Evolutionary conservation across 1,140 invertebrate genomes (phyloP).

Genomic region (Eubasilissa regina): DNA sequence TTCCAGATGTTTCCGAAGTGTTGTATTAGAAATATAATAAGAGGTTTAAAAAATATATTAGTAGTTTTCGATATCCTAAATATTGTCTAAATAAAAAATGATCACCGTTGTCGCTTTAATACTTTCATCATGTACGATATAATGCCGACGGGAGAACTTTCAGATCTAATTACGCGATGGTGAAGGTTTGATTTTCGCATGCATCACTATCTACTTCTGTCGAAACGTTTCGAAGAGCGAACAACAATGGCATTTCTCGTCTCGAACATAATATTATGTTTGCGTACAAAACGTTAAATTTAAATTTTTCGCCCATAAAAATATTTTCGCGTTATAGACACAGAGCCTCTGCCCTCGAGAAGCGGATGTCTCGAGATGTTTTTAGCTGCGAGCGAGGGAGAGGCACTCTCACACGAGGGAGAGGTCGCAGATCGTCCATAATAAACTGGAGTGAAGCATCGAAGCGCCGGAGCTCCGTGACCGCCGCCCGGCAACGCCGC

Average conservation of each 20-base stretch:
- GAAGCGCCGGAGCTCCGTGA: constrained; percentile 63
- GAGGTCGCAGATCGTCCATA: constrained; percentile 15
- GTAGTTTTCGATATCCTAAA: too few relatives aligned
- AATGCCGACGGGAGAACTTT: too few relatives aligned
- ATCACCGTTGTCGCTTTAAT: too few relatives aligned
- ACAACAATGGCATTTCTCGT: neutral
- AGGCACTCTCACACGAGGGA: constrained; percentile 55
- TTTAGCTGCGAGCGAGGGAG: constrained; percentile 67
- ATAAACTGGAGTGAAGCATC: constrained; percentile 33
- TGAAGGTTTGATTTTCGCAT: too few relatives aligned
- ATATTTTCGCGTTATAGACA: constrained; percentile 6
- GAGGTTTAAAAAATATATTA: too few relatives aligned
- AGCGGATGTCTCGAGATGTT: constrained; percentile 63
- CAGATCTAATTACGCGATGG: too few relatives aligned
- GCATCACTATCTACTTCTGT: too few relatives aligned
- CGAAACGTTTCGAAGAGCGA: too few relatives aligned
- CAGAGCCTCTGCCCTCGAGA: constrained; percentile 68
- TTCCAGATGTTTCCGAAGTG: too few relatives aligned
- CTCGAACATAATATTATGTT: neutral
- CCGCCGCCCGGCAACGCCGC: constrained; percentile 65
- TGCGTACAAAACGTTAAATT: neutral
- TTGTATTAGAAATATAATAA: too few relatives aligned
- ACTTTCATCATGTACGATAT: too few relatives aligned
- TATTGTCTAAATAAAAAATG: too few relatives aligned
- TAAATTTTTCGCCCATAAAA: constrained; percentile 18